These are phyloP conservation scores for Platichthys stellatus DNA, from an alignment of 2,113 vertebrate species.

Conservation along the genomic window DNA sequence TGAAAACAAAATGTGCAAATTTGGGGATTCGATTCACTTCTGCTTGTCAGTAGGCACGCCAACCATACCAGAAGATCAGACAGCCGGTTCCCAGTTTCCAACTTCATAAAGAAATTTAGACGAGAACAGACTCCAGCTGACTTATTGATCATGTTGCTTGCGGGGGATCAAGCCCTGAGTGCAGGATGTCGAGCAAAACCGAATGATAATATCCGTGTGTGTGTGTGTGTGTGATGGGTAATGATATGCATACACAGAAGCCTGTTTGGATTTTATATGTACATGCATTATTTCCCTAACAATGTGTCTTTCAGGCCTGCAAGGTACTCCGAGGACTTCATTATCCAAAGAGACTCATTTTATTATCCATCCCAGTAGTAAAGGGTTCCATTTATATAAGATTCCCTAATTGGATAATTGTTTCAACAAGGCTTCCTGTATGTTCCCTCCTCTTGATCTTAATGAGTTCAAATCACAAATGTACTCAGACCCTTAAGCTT, in stretches of 20 bases:
- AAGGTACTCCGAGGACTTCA: not conserved
- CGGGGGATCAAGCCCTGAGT: no score
- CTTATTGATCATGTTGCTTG: no score
- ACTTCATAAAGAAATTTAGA: no score
- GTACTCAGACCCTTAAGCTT: no score
- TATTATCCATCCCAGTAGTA: not conserved
- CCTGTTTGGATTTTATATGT: not conserved
- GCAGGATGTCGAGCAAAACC: no score
- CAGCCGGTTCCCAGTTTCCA: no score
- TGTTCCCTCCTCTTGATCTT: not conserved
- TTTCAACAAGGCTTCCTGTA: not conserved
- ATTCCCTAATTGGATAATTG: not conserved
- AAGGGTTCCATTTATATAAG: not conserved
- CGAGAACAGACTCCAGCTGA: no score
- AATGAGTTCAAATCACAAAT: not conserved
- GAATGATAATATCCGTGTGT: no score
- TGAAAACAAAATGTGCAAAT: not conserved
- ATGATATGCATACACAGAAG: not conserved
- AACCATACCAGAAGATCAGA: no score
- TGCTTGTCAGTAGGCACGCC: no score
- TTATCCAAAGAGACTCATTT: not conserved
- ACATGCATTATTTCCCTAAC: not conserved
- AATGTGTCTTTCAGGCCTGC: not conserved
- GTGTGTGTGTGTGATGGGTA: no score
- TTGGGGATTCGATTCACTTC: no score